phyloP scores from a whole-genome alignment of 1,140 invertebrate genomes.

The Coptotermes formosanus region DNA sequence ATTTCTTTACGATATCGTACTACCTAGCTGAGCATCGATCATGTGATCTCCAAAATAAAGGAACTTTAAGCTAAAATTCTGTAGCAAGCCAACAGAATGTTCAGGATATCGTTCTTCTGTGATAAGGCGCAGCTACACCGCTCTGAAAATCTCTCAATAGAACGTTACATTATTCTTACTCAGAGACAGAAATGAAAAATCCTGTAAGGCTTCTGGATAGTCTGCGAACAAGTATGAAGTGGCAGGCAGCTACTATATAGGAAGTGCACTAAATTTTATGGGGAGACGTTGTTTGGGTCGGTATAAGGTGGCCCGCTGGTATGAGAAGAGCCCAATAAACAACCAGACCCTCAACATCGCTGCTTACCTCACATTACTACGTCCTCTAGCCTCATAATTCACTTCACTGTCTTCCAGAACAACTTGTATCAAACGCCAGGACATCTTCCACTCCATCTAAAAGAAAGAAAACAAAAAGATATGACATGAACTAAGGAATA shows the following conservation, averaged over 20 bases:
- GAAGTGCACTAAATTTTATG: conserved; percentile 16
- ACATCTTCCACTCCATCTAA: neutral
- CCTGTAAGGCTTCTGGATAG: neutral
- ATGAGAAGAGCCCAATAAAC: conserved; percentile 15
- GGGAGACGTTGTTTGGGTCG: neutral
- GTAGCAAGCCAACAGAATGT: no score
- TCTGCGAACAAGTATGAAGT: conserved; percentile 1
- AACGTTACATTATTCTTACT: neutral
- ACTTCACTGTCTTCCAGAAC: neutral
- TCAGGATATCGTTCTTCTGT: no score
- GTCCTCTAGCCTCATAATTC: neutral
- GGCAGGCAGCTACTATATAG: conserved; percentile 4
- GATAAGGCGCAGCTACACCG: no score
- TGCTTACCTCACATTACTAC: conserved; percentile 11
- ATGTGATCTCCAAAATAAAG: no score
- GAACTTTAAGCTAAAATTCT: no score
- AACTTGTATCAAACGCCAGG: neutral
- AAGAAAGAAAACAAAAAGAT: neutral
- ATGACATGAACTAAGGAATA: neutral
- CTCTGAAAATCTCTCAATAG: no score
- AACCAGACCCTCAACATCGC: conserved; percentile 9
- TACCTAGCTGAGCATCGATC: no score
- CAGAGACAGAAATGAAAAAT: neutral
- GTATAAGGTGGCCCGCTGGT: conserved; percentile 1
- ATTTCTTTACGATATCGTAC: no score